A percentile compares a stretch with the other conserved stretches of the same genome.
Conservation (phyloP, 2,797 vertebrate species). For the Falco berigora region DNA sequence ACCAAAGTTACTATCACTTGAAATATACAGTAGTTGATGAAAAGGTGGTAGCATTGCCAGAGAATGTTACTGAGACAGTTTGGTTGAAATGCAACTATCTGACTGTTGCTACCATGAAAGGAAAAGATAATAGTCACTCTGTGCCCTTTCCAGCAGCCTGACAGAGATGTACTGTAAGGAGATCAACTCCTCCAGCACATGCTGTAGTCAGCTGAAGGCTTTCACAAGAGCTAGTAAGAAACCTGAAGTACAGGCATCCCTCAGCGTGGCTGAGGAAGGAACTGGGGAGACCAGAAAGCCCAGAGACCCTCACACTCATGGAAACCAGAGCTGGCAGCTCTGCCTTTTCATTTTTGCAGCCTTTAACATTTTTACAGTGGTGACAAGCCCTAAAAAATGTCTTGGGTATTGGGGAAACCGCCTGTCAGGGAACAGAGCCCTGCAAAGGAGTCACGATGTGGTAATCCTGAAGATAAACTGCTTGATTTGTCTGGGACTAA, state of each 20-base stretch:
- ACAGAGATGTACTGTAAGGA: neutral
- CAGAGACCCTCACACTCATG: neutral
- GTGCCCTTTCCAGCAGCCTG: neutral
- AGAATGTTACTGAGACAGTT: neutral
- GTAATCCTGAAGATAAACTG: slow-evolving; percentile 9
- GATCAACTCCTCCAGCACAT: neutral
- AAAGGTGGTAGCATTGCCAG: neutral
- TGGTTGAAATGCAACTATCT: neutral
- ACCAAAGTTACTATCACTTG: neutral
- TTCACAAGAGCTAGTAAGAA: neutral
- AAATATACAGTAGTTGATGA: neutral
- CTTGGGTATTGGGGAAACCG: slow-evolving; percentile 9
- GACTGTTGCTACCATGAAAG: neutral
- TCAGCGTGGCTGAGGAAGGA: neutral
- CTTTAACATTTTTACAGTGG: neutral
- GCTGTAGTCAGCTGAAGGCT: neutral
- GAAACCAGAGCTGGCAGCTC: neutral
- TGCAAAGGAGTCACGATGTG: neutral
- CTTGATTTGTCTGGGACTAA: neutral
- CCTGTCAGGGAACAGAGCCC: neutral
- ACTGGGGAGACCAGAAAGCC: neutral
- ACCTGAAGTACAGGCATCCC: neutral
- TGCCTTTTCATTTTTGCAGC: neutral
- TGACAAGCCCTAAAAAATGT: slow-evolving; percentile 10
- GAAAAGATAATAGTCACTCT: neutral